Conservation (phyloP, 1,140 invertebrate genomes). For the Mercenaria mercenaria region DNA sequence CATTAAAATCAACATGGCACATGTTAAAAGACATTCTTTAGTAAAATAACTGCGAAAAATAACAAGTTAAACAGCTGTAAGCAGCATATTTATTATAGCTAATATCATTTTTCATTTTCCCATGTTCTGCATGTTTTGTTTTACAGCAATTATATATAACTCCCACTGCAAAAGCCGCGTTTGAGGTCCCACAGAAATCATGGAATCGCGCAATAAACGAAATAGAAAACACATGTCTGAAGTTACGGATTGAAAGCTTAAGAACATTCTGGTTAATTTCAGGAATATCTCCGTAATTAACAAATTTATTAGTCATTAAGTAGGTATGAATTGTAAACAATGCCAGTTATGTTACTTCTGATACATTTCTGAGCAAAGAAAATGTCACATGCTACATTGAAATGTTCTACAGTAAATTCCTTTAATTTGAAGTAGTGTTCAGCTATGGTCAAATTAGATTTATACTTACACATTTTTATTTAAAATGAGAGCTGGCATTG, state of each 20-base stretch:
- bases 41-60: constrained; percentile 1
- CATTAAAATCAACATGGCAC: constrained; percentile 19
- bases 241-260: background rate
- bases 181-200: constrained; percentile 10
- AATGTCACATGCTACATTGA: too few species aligned
- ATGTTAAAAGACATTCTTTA: constrained; percentile 37
- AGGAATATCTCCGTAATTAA: constrained; percentile 14
- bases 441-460: too few species aligned
- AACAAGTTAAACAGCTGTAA: constrained; percentile 29
- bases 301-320: constrained; percentile 27
- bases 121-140: constrained; percentile 32
- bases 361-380: too few species aligned
- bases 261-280: constrained; percentile 15
- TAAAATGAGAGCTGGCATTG: too few species aligned
- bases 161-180: constrained; percentile 4
- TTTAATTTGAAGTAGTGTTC: too few species aligned
- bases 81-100: constrained; percentile 22
- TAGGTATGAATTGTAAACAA: constrained; percentile 35
- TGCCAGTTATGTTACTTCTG: background rate
- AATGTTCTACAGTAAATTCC: too few species aligned
- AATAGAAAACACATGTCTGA: constrained; percentile 38
- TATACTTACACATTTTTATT: too few species aligned
- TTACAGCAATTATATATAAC: constrained; percentile 30
- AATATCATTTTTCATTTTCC: constrained; percentile 56
- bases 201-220: background rate